Evolutionary conservation across 2,113 vertebrate species (phyloP).

Genomic region (Tragelaphus imberbis): DNA sequence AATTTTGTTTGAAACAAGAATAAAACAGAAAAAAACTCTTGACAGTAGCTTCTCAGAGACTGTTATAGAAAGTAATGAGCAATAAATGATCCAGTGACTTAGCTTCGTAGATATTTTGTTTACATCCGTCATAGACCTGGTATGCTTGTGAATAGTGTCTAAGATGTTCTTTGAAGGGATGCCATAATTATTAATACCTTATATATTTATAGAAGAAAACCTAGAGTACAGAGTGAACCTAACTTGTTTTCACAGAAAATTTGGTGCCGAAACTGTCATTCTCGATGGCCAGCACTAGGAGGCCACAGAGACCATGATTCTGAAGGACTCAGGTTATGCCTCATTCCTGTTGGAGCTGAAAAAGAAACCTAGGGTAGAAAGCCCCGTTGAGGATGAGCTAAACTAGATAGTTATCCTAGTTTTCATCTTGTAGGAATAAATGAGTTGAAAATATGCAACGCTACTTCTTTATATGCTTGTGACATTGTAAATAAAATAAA

Average conservation of each 20-base stretch:
- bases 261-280: background rate
- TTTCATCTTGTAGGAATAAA: background rate
- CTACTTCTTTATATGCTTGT: background rate
- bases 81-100: background rate
- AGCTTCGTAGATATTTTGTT: background rate
- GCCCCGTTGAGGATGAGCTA: background rate
- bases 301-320: background rate
- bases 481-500: background rate
- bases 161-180: background rate
- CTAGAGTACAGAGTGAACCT: background rate
- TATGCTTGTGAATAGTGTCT: background rate
- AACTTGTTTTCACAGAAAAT: background rate
- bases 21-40: background rate
- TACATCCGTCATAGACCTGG: background rate
- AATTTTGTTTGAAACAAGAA: background rate
- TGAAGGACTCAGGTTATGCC: background rate
- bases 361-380: background rate
- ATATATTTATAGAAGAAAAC: background rate
- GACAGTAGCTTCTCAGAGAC: background rate
- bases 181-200: background rate
- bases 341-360: background rate
- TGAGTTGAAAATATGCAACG: background rate
- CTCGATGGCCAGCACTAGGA: constrained; percentile 18
- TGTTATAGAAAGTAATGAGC: background rate
- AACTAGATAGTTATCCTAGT: background rate